Evolutionary conservation across 2,888 invertebrate species (phyloP), one percentile per base, ranked within the genome.

Genomic region (Thecocarcelia acutangulata): DNA sequence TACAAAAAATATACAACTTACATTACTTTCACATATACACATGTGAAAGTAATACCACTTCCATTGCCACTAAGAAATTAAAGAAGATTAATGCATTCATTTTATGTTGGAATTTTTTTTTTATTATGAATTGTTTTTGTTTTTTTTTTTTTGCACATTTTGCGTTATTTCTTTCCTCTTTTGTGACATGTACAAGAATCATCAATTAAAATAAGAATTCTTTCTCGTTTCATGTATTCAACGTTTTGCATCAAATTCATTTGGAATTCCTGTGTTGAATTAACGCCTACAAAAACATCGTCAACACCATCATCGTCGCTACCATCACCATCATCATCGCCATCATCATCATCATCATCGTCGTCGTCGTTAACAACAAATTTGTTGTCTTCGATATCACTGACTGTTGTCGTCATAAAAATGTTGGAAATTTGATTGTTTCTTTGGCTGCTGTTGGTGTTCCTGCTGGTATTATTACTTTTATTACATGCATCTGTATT

Each of bases 131-230:
- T 46, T 75, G n/a, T 64, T 63, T 33, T n/a, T n/a, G n/a, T n/a
- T n/a, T n/a, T n/a, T n/a, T n/a, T n/a, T n/a, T n/a, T n/a, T n/a
- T 33, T 61, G 52, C 28, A 28, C 6, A 21, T 46, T 72, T 40
- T 61, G 9, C 12, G 37, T 52, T 63, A 9, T 50, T 54, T 13
- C 15, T 2, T 68, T 73, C 12, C 33, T 52, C 59, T 66, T 69
- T 46, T 78, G 68, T 80, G 66, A 80, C 80, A 76, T 76, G 64
- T 56, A 77, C 58, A 66, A 59, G 74, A 74, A 61, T 66, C 70
- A 78, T 78, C 74, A 82, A 82, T 78, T 82, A 78, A 82, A 70
- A 59, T 70, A 78, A 78, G 74, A 82, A 82, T 78, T 82, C 50
- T 64, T 82, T 82, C 69, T 82, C 82, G 74, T 82, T 82, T 75